Conservation (phyloP, 2,797 vertebrate genomes). For the Mormyrops boulengeri region DNA sequence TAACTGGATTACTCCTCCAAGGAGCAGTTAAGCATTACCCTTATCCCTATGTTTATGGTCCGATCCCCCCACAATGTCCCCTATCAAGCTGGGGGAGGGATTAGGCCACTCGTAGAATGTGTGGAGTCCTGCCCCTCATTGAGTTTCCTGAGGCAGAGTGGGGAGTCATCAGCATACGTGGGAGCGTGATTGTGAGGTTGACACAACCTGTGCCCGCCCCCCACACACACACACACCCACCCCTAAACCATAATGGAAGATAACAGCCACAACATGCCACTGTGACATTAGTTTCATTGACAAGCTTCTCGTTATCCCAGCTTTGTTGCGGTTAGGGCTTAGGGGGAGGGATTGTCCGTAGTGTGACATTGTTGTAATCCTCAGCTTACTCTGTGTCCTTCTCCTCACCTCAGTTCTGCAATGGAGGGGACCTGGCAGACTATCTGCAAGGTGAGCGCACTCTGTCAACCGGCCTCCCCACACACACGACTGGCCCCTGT, state of each 20-base stretch:
- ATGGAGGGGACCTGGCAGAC: constrained; percentile 93
- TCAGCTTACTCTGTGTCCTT: constrained; percentile 27
- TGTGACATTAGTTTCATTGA: constrained; percentile 26
- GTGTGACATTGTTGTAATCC: background rate
- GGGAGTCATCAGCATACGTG: background rate
- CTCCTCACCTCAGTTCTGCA: constrained; percentile 79
- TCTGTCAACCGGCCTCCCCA: background rate
- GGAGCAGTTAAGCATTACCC: background rate
- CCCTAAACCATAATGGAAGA: constrained; percentile 16
- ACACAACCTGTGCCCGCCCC: background rate
- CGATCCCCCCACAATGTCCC: too few relatives aligned
- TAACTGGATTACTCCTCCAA: background rate
- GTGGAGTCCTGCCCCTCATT: background rate
- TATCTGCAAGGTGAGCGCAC: constrained; percentile 89
- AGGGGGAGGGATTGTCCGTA: background rate
- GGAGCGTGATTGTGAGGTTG: background rate
- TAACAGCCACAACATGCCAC: constrained; percentile 16
- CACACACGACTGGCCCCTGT: background rate
- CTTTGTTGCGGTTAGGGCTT: background rate
- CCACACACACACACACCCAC: too few relatives aligned
- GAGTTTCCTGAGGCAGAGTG: background rate
- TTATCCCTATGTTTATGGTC: background rate
- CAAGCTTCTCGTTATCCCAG: constrained; percentile 15
- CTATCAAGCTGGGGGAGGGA: background rate
- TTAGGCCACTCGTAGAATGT: background rate